These are phyloP conservation scores for Drosophila melanica DNA, from an alignment of 1,140 invertebrate genomes.

Conservation along the genomic window DNA sequence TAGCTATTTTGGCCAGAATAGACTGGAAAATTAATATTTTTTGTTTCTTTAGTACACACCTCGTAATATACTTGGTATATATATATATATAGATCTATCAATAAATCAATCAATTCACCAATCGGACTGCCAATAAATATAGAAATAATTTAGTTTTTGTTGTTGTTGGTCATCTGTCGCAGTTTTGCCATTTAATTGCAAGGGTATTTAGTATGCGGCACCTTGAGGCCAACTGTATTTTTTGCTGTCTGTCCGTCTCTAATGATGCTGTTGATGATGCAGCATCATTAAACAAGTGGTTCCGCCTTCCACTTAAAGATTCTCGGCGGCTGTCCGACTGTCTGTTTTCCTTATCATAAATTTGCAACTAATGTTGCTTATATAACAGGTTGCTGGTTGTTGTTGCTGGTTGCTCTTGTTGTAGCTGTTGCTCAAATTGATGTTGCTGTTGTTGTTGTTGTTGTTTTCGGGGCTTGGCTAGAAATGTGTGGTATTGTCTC, in stretches of 20 bases:
- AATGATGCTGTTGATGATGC: slow-evolving; percentile 3
- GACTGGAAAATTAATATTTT: too few relatives aligned
- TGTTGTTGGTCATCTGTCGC: too few relatives aligned
- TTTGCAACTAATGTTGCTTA: slow-evolving; percentile 68
- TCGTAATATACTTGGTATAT: too few relatives aligned
- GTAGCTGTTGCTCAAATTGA: neutral
- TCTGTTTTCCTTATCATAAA: slow-evolving; percentile 48
- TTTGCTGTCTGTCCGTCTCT: too few relatives aligned
- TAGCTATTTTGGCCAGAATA: too few relatives aligned
- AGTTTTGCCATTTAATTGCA: neutral
- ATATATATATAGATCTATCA: too few relatives aligned
- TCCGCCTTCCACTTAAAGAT: slow-evolving; percentile 46
- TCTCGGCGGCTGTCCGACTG: slow-evolving; percentile 28
- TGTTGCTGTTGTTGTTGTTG: neutral
- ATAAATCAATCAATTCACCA: too few relatives aligned
- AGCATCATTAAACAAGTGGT: slow-evolving; percentile 50
- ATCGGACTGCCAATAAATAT: too few relatives aligned
- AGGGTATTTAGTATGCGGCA: neutral
- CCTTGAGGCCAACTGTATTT: neutral
- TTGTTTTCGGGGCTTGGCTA: slow-evolving; percentile 21
- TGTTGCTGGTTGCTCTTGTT: slow-evolving; percentile 1
- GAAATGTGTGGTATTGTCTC: slow-evolving; percentile 25
- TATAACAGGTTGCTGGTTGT: slow-evolving; percentile 56
- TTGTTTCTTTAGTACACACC: too few relatives aligned
- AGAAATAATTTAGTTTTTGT: too few relatives aligned